Conservation (phyloP, 2,113 vertebrate species). For the Ardeotis arabs region DNA sequence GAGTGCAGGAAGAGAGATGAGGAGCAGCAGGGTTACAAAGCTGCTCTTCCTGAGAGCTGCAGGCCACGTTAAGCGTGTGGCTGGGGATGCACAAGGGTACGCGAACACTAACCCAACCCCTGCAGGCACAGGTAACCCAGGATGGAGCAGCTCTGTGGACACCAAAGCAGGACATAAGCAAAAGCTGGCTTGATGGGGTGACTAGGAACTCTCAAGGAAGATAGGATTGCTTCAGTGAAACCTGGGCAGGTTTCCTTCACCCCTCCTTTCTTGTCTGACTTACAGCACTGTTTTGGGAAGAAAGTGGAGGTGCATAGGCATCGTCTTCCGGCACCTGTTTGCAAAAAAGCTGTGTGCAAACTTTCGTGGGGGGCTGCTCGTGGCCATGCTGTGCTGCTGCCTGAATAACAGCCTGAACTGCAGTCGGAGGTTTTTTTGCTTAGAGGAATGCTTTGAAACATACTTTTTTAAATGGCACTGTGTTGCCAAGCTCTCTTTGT, state of each 20-base stretch:
- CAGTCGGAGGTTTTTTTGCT: neutral
- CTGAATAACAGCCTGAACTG: neutral
- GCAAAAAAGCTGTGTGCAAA: neutral
- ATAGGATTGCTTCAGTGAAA: neutral
- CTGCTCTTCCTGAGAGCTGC: neutral
- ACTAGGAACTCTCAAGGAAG: neutral
- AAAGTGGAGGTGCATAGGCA: neutral
- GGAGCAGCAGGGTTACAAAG: neutral
- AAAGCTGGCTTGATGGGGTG: neutral
- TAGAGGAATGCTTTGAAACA: neutral
- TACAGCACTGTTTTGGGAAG: neutral
- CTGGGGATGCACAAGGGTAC: neutral
- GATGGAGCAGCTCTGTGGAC: neutral
- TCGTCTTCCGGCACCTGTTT: neutral
- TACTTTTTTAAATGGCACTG: neutral
- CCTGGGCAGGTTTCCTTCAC: neutral
- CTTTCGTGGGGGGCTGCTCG: neutral
- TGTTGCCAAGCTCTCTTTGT: neutral
- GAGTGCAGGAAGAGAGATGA: neutral
- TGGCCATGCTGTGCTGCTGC: neutral
- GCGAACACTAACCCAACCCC: neutral
- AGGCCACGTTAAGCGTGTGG: accelerated
- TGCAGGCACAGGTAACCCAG: neutral
- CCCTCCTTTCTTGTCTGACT: neutral
- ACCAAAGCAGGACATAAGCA: neutral